phyloP scores from a whole-genome alignment of 1,140 invertebrate species.

The Phenacoccus solenopsis region DNA sequence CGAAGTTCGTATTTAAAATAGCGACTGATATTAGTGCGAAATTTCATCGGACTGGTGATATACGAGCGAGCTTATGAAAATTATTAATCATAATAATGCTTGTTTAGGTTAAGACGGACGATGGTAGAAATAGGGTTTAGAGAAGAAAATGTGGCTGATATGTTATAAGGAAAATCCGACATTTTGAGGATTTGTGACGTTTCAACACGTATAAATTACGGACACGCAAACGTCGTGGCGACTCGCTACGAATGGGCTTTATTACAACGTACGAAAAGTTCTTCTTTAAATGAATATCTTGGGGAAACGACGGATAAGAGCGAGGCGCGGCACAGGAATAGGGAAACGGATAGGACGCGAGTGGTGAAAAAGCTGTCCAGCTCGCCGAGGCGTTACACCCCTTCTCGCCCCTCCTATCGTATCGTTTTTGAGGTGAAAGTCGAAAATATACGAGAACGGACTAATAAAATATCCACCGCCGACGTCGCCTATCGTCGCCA shows the following conservation, averaged over 20 bases:
- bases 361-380: neutral
- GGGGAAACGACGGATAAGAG: too few relatives aligned
- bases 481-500: neutral
- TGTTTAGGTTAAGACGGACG: neutral
- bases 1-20: too few relatives aligned
- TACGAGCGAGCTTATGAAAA: too few relatives aligned
- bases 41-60: too few relatives aligned
- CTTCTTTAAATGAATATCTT: constrained; percentile 3
- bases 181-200: constrained; percentile 1
- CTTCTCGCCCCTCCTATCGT: neutral
- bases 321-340: neutral
- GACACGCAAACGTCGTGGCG: neutral
- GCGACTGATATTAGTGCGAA: too few relatives aligned
- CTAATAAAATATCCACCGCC: neutral
- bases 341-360: neutral
- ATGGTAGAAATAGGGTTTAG: neutral
- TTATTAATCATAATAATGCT: neutral
- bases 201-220: neutral
- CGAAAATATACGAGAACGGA: constrained; percentile 1
- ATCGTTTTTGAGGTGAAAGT: neutral
- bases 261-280: neutral
- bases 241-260: neutral
- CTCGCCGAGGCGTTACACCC: neutral
- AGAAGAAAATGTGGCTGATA: neutral
- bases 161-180: neutral